Evolutionary conservation across 2,888 invertebrate species (phyloP).

Genomic region (Drosophila mettleri): DNA sequence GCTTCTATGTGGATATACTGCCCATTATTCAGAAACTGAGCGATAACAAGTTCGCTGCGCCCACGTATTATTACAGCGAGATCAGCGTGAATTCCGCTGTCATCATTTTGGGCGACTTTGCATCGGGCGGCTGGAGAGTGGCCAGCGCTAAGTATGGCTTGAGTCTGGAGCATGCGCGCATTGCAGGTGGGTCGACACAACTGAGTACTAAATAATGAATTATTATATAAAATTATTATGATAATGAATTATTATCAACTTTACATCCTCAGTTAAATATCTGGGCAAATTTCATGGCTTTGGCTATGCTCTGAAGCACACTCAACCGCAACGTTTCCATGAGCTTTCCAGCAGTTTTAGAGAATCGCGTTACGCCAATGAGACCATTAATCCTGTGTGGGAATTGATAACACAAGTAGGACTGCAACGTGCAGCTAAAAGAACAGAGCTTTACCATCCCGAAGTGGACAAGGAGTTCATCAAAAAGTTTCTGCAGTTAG

Average conservation of each 20-base stretch:
- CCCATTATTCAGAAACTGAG: constrained; percentile 71
- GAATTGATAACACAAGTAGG: constrained; percentile 16
- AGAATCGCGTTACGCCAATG: constrained; percentile 75
- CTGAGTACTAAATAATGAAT: too few species aligned
- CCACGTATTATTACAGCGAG: constrained; percentile 80
- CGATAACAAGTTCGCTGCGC: constrained; percentile 57
- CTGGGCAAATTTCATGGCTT: constrained; percentile 83
- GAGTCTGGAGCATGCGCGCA: constrained; percentile 79
- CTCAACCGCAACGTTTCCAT: constrained; percentile 64
- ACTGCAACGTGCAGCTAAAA: constrained; percentile 50
- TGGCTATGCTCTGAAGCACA: constrained; percentile 79
- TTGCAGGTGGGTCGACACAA: constrained; percentile 66
- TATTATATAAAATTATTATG: neutral
- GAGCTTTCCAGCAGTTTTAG: constrained; percentile 59
- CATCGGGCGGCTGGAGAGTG: constrained; percentile 73
- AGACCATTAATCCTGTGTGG: constrained; percentile 57
- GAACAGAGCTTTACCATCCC: constrained; percentile 57
- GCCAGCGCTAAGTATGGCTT: constrained; percentile 72
- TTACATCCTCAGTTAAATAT: constrained; percentile 57
- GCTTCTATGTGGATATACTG: constrained; percentile 78
- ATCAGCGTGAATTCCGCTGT: constrained; percentile 66
- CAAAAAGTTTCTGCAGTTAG: constrained; percentile 53
- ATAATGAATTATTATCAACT: neutral
- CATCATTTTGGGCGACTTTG: constrained; percentile 81
- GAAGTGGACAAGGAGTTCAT: constrained; percentile 74